A percentile compares a stretch with the other conserved stretches of the same genome.
phyloP scores from a whole-genome alignment of 2,888 invertebrate species.

The Chydorus sphaericus region DNA sequence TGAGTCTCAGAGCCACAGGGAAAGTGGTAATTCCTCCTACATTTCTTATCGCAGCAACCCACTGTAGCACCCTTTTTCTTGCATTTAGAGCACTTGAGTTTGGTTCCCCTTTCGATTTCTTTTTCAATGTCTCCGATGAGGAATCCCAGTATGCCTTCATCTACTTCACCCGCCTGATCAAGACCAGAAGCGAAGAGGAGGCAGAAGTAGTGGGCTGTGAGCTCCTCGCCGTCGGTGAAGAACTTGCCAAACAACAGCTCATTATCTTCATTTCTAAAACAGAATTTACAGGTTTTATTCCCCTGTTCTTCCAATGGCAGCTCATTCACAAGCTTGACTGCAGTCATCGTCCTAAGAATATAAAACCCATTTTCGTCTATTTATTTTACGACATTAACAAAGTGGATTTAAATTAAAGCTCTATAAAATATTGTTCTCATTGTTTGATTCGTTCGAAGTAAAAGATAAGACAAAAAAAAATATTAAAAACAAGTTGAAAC shows the following conservation, averaged over 20 bases:
- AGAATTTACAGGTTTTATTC: not conserved
- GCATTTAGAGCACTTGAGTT: conserved; percentile 55
- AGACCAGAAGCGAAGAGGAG: conserved; percentile 53
- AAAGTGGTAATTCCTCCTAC: conserved; percentile 54
- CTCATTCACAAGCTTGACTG: conserved; percentile 1
- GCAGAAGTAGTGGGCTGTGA: conserved; percentile 58
- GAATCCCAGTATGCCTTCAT: conserved; percentile 60
- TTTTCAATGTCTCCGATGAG: conserved; percentile 46
- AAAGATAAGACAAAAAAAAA: too few relatives aligned
- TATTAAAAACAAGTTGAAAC: too few relatives aligned
- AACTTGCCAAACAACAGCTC: conserved; percentile 14
- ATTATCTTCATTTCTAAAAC: conserved; percentile 8
- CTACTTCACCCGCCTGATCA: conserved; percentile 48
- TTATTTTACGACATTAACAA: too few relatives aligned
- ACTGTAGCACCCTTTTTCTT: conserved; percentile 48
- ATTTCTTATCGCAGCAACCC: conserved; percentile 48
- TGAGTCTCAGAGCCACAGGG: conserved; percentile 52
- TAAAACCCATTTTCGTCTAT: too few relatives aligned
- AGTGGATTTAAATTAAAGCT: too few relatives aligned
- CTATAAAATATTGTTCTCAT: too few relatives aligned
- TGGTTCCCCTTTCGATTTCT: conserved; percentile 46
- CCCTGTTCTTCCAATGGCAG: too few relatives aligned
- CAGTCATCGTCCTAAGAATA: too few relatives aligned
- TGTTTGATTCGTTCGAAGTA: too few relatives aligned
- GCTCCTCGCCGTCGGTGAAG: conserved; percentile 29